Evolutionary conservation across 1,140 invertebrate species (phyloP).

Genomic region (Liolophura sinensis): DNA sequence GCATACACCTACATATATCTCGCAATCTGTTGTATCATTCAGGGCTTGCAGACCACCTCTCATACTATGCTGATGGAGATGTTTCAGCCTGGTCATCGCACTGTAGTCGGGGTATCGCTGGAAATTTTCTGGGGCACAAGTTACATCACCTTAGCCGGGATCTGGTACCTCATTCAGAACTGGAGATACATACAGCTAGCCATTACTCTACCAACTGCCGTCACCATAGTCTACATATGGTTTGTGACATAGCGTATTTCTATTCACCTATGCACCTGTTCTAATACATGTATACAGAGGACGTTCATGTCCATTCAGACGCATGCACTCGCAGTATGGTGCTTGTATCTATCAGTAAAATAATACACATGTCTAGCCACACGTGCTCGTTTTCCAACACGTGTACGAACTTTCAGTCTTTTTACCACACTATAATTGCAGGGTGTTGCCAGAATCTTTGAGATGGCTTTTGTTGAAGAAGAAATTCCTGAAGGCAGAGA

Average conservation of each 20-base stretch:
- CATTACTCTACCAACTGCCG: conserved; percentile 33
- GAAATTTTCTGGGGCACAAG: conserved; percentile 58
- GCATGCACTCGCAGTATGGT: too few relatives aligned
- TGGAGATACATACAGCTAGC: conserved; percentile 59
- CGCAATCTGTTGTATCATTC: background rate
- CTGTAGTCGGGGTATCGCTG: conserved; percentile 56
- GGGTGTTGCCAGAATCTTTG: conserved; percentile 61
- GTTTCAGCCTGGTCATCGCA: conserved; percentile 55
- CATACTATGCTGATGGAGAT: conserved; percentile 54
- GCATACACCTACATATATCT: too few relatives aligned
- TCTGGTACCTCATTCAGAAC: conserved; percentile 55
- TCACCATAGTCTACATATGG: conserved; percentile 40
- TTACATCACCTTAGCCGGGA: conserved; percentile 50
- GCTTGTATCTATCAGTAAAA: too few relatives aligned
- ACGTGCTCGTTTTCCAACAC: too few relatives aligned
- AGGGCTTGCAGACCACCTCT: conserved; percentile 48
- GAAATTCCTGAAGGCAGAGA: conserved; percentile 68
- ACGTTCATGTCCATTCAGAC: too few relatives aligned
- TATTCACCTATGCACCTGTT: background rate
- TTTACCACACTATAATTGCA: conserved; percentile 14
- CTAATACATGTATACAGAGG: too few relatives aligned
- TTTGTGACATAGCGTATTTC: conserved; percentile 18
- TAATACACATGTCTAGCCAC: too few relatives aligned
- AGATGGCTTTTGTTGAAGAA: conserved; percentile 65
- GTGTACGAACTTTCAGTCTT: too few relatives aligned